Conservation (phyloP, 2,888 invertebrate genomes). For the Falcaria lacertinaria region DNA sequence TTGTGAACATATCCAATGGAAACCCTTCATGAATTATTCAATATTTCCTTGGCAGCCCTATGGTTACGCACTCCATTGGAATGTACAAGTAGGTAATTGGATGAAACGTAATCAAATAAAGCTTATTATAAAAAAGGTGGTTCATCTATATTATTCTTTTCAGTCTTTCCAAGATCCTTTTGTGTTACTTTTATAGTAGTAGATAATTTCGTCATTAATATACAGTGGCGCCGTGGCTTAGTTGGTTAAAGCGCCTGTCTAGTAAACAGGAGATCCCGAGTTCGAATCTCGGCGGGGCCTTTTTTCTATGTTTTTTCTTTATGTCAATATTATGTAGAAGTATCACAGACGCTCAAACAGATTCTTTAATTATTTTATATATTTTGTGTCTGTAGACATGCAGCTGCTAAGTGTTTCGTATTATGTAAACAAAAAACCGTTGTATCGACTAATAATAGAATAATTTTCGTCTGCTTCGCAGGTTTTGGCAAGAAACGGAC, state of each 20-base stretch:
- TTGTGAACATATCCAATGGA: no score
- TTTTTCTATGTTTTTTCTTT: constrained; percentile 2
- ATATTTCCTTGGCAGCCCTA: not conserved
- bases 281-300: constrained; percentile 76
- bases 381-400: no score
- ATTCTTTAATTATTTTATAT: not conserved
- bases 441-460: not conserved
- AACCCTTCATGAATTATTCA: not conserved
- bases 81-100: not conserved
- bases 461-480: not conserved
- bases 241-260: constrained; percentile 77
- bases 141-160: no score
- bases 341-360: no score
- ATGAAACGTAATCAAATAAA: no score
- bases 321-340: constrained; percentile 1
- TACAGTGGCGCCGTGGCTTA: constrained; percentile 66
- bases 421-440: not conserved
- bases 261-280: constrained; percentile 76
- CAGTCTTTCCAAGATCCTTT: no score
- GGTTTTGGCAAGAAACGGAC: not conserved
- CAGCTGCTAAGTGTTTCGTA: not conserved
- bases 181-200: not conserved
- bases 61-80: constrained; percentile 2
- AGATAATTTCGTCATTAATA: not conserved
- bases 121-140: no score